Conservation (phyloP, 2,888 invertebrate genomes). For the Pachycephus smyrnensis region DNA sequence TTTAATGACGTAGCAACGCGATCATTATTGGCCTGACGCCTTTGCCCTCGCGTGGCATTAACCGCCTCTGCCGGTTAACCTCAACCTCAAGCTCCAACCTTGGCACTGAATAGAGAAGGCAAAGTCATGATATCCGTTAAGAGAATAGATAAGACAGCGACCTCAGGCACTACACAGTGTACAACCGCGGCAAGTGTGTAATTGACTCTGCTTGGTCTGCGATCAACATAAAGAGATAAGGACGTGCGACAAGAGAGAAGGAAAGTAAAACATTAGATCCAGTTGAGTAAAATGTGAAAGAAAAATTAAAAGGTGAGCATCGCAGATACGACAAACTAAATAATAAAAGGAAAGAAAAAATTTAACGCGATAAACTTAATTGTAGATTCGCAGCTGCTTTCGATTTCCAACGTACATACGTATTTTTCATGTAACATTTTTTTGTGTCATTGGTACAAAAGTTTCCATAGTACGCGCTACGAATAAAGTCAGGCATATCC, state of each 20-base stretch:
- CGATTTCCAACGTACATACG: no score
- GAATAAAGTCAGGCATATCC: not conserved
- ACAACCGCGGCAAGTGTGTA: not conserved
- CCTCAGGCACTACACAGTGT: not conserved
- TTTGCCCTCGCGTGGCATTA: no score
- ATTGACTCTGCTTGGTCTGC: not conserved
- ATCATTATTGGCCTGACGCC: no score
- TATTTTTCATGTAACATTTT: no score
- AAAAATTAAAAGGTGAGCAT: not conserved
- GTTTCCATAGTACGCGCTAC: no score
- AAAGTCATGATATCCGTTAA: not conserved
- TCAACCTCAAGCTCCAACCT: not conserved
- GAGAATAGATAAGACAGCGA: not conserved
- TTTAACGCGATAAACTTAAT: no score
- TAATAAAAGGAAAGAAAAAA: no score
- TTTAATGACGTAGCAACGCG: no score
- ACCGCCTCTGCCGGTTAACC: not conserved
- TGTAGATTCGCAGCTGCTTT: no score
- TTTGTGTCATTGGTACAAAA: no score
- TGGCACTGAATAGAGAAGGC: not conserved
- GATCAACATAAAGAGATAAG: not conserved
- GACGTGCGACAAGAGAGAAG: not conserved
- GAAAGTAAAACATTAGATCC: not conserved
- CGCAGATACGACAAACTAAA: no score
- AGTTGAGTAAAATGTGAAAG: not conserved